Evolutionary conservation across 2,113 vertebrate genomes (phyloP).

Genomic region (Sapayoa aenigma): DNA sequence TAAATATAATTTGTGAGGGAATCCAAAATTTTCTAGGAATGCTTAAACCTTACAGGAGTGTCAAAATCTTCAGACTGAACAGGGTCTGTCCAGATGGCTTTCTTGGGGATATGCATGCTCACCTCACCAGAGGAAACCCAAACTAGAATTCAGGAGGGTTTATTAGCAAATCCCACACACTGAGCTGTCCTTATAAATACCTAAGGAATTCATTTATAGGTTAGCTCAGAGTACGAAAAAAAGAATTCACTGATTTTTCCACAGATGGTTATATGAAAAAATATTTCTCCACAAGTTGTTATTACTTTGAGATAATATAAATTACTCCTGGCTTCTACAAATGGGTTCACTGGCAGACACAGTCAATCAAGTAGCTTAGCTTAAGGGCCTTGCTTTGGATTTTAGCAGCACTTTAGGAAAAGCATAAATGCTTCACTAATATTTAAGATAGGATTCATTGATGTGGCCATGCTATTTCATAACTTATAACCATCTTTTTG

Average conservation of each 20-base stretch:
- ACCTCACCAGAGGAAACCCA: background rate
- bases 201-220: background rate
- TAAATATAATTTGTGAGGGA: background rate
- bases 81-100: background rate
- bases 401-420: background rate
- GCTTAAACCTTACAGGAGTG: background rate
- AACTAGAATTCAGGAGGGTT: background rate
- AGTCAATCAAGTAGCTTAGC: background rate
- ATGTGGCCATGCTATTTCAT: background rate
- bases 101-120: background rate
- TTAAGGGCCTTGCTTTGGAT: background rate
- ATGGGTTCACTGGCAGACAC: background rate
- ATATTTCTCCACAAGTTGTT: background rate
- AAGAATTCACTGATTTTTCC: background rate
- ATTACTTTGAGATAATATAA: background rate
- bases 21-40: slow-evolving; percentile 22
- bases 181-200: background rate
- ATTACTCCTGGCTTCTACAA: background rate
- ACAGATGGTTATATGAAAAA: background rate
- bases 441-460: background rate
- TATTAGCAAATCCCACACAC: slow-evolving; percentile 19
- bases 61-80: background rate
- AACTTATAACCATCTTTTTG: background rate
- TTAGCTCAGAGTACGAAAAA: background rate
- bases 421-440: background rate